Conservation (phyloP, 1,140 invertebrate species). For the Aphidius ervi region DNA sequence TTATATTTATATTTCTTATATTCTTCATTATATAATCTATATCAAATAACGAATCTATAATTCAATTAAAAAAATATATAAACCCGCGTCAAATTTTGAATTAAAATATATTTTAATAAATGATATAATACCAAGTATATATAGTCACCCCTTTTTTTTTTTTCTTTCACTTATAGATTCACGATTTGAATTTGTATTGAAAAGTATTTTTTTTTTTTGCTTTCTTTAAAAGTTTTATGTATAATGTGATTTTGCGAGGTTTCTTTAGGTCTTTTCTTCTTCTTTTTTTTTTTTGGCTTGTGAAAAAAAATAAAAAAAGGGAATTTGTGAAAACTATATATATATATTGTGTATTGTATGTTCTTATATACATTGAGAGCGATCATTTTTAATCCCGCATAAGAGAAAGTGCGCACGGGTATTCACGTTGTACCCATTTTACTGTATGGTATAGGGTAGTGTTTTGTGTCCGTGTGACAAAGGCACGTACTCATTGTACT, state of each 20-base stretch:
- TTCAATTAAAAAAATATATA: not conserved
- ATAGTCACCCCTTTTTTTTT: not conserved
- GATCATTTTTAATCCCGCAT: constrained; percentile 40
- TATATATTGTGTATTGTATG: not conserved
- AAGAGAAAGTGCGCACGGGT: constrained; percentile 16
- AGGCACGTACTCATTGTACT: constrained; percentile 25
- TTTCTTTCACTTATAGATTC: not conserved
- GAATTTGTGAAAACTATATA: not conserved
- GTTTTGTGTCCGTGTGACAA: constrained; percentile 23
- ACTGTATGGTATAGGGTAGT: constrained; percentile 6
- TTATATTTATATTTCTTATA: not conserved
- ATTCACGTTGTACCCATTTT: too few species aligned
- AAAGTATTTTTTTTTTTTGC: not conserved
- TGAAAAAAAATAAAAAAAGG: not conserved
- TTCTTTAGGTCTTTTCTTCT: too few species aligned
- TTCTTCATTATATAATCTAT: constrained; percentile 9
- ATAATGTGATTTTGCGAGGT: too few species aligned
- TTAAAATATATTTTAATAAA: not conserved
- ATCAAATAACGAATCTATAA: constrained; percentile 15
- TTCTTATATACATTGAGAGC: constrained; percentile 24
- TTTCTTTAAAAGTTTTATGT: too few species aligned
- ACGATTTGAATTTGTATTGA: constrained; percentile 2
- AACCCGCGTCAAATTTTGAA: constrained; percentile 13
- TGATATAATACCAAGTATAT: not conserved
- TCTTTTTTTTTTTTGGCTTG: too few species aligned